These are phyloP conservation scores for Steinernema scapterisci DNA, from an alignment of 2,888 invertebrate genomes.

Conservation along the genomic window DNA sequence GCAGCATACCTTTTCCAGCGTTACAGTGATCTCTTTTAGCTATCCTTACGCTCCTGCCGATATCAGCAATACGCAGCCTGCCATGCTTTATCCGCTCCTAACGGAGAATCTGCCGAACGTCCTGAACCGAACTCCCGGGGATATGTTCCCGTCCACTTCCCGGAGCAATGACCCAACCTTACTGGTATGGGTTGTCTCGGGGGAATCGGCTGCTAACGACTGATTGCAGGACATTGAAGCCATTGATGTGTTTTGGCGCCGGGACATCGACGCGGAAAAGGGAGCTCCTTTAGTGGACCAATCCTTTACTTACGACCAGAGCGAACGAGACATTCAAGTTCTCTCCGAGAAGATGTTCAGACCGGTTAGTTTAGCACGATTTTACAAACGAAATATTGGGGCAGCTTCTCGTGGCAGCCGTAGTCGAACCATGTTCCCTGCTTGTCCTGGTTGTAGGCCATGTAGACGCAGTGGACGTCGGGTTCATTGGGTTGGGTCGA, in stretches of 20 bases:
- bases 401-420: constrained; percentile 57
- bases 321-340: constrained; percentile 28
- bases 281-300: constrained; percentile 31
- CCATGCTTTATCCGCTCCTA: constrained; percentile 12
- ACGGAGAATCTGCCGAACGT: constrained; percentile 23
- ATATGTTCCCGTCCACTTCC: constrained; percentile 19
- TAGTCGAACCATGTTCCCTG: constrained; percentile 66
- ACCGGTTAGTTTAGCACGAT: constrained; percentile 32
- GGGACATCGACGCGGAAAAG: constrained; percentile 63
- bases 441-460: constrained; percentile 64
- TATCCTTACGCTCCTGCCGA: neutral
- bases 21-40: neutral
- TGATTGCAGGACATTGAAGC: constrained; percentile 61
- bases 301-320: neutral
- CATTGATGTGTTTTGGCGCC: constrained; percentile 66
- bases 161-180: constrained; percentile 38
- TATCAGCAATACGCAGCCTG: neutral
- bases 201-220: neutral
- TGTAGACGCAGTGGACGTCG: constrained; percentile 63
- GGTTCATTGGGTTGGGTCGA: constrained; percentile 62
- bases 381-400: constrained; percentile 64
- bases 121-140: constrained; percentile 9
- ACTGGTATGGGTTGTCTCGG: constrained; percentile 33
- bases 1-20: neutral
- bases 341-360: constrained; percentile 26